Conservation (phyloP, 2,113 vertebrate genomes). For the Furnarius figulus region DNA sequence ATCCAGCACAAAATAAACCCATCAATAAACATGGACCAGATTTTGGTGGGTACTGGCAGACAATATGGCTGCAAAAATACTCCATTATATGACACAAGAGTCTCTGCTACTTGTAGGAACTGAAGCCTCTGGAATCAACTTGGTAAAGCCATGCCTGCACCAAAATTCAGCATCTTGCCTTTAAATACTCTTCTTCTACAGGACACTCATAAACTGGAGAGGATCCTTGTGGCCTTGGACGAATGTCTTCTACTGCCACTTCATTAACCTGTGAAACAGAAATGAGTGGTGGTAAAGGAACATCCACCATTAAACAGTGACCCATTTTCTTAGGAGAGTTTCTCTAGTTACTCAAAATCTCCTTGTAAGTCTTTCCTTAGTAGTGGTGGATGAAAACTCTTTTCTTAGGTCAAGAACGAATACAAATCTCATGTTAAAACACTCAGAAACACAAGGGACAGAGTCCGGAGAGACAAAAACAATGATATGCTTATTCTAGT, state of each 20-base stretch:
- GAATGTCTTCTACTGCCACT: constrained; percentile 81
- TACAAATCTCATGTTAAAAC: background rate
- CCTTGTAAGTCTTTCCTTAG: background rate
- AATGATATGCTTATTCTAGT: background rate
- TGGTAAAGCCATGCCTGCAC: background rate
- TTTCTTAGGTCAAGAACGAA: background rate
- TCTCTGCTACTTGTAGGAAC: background rate
- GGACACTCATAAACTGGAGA: constrained; percentile 91
- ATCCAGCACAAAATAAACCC: background rate
- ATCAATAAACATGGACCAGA: background rate
- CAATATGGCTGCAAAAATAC: background rate
- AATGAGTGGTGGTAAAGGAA: background rate
- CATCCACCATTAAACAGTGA: background rate
- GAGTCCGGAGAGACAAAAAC: background rate
- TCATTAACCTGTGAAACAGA: constrained; percentile 80
- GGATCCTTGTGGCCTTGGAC: constrained; percentile 93
- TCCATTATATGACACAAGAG: background rate
- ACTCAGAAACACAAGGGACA: background rate
- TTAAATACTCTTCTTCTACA: constrained; percentile 77
- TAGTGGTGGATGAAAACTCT: background rate
- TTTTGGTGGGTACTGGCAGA: background rate
- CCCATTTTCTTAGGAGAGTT: background rate
- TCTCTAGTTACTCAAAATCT: background rate
- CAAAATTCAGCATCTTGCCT: constrained; percentile 70
- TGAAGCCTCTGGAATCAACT: background rate